phyloP scores from a whole-genome alignment of 1,140 invertebrate genomes.

The Pseudachorutes palmiensis region DNA sequence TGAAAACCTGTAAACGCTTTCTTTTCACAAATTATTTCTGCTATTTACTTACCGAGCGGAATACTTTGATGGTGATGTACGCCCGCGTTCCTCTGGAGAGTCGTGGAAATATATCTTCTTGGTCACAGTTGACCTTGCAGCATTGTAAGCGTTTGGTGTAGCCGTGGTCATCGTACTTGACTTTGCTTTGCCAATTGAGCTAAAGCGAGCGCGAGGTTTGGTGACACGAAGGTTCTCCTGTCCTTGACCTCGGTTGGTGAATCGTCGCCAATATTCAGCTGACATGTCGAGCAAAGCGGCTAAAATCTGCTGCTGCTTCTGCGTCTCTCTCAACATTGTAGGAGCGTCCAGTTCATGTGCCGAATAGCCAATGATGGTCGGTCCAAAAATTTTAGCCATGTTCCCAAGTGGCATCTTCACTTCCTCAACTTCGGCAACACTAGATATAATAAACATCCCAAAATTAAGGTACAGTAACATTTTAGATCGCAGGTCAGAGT shows the following conservation, averaged over 20 bases:
- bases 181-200: background rate
- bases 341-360: slow-evolving; percentile 53
- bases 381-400: slow-evolving; percentile 73
- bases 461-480: background rate
- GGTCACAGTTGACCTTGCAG: background rate
- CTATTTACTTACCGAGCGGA: no score
- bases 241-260: slow-evolving; percentile 44
- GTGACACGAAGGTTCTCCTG: background rate
- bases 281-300: slow-evolving; percentile 57
- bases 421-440: slow-evolving; percentile 59
- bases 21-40: no score
- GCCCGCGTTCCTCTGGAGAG: background rate
- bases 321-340: slow-evolving; percentile 56
- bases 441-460: slow-evolving; percentile 39
- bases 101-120: slow-evolving; percentile 6
- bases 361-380: slow-evolving; percentile 74
- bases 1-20: no score
- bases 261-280: slow-evolving; percentile 57
- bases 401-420: slow-evolving; percentile 71
- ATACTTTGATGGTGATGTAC: background rate
- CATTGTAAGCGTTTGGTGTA: no score
- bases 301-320: slow-evolving; percentile 55
- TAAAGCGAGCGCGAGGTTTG: background rate
- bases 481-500: no score
- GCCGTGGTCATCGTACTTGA: background rate